Conservation (phyloP, 2,797 vertebrate species). For the Siniperca obscura region DNA sequence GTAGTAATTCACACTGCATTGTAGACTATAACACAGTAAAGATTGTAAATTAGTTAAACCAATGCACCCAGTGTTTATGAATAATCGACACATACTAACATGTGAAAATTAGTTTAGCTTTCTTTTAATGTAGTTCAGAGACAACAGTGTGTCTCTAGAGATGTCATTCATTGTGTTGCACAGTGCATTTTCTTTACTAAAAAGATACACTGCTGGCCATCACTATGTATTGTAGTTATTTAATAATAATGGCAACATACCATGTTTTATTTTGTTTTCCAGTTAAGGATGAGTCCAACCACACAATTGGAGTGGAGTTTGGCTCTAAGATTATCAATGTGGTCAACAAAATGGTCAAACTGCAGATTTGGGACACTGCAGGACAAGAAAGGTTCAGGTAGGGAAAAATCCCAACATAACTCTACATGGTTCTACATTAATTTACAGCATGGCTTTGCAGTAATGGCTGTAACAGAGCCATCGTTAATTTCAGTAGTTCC, state of each 20-base stretch:
- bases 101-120: background rate
- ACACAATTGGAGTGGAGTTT: constrained; percentile 96
- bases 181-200: background rate
- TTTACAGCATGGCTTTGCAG: no score
- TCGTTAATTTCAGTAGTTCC: no score
- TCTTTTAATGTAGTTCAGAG: background rate
- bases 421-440: background rate
- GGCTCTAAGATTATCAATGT: constrained; percentile 95
- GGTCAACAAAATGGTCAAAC: constrained; percentile 93
- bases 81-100: background rate
- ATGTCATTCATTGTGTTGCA: background rate
- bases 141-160: background rate
- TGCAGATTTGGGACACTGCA: constrained; percentile 96
- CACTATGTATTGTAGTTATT: background rate
- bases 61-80: background rate
- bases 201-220: no score
- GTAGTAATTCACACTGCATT: background rate
- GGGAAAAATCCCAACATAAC: background rate
- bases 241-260: background rate
- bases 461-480: no score
- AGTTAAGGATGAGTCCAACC: constrained; percentile 97
- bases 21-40: background rate
- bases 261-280: constrained; percentile 34
- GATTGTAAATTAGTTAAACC: background rate
- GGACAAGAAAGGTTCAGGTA: constrained; percentile 95